Conservation (phyloP, 2,888 invertebrate genomes). For the Synergus itoensis region DNA sequence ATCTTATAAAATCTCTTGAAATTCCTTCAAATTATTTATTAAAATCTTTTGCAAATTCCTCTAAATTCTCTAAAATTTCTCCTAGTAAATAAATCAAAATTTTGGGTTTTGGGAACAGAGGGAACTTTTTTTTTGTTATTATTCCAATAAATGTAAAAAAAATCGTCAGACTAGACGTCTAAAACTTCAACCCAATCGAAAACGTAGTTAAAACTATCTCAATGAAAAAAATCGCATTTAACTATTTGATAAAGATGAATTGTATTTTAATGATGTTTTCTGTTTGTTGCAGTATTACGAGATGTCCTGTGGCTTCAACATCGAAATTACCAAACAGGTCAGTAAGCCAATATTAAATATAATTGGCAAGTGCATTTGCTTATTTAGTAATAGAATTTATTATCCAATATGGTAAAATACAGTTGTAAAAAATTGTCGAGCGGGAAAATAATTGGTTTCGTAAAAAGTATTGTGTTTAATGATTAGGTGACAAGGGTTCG, state of each 20-base stretch:
- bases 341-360: constrained; percentile 59
- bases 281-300: constrained; percentile 92
- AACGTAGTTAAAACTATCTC: neutral
- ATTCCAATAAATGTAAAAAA: too few species aligned
- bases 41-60: too few species aligned
- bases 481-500: constrained; percentile 17
- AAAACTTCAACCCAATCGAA: too few species aligned
- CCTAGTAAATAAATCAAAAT: too few species aligned
- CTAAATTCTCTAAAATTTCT: too few species aligned
- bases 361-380: too few species aligned
- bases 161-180: too few species aligned
- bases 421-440: neutral
- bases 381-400: too few species aligned
- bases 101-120: too few species aligned
- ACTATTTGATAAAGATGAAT: neutral
- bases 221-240: neutral
- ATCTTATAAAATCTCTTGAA: too few species aligned
- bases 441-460: neutral
- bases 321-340: constrained; percentile 98
- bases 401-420: neutral
- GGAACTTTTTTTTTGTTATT: too few species aligned
- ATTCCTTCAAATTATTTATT: too few species aligned
- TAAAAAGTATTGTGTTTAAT: neutral
- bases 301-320: constrained; percentile 97
- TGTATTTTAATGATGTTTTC: constrained; percentile 35